A percentile compares a stretch with the other conserved stretches of the same genome.
These are phyloP conservation scores for Tringa solitaria DNA, from an alignment of 2,113 vertebrate genomes.

Conservation along the genomic window DNA sequence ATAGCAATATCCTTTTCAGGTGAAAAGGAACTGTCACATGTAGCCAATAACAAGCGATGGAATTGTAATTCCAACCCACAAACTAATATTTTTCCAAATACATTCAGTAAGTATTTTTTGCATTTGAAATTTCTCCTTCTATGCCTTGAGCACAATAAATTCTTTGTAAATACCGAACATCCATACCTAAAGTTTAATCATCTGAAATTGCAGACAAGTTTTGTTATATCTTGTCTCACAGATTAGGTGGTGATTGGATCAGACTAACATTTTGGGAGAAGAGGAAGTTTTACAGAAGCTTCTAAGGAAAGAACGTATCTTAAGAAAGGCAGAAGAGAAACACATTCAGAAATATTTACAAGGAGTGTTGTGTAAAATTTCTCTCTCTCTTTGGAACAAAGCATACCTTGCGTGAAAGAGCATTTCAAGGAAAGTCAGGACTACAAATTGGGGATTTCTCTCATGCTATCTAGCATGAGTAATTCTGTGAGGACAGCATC, in stretches of 20 bases:
- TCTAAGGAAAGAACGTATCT: not conserved
- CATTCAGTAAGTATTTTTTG: not conserved
- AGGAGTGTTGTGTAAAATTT: not conserved
- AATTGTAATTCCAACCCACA: not conserved
- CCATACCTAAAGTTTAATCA: not conserved
- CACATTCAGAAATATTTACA: not conserved
- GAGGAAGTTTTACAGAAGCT: not conserved
- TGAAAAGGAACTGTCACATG: not conserved
- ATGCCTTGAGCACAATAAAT: not conserved
- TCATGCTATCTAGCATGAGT: not conserved
- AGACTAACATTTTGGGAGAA: not conserved
- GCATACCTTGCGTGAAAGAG: not conserved
- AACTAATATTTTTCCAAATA: not conserved
- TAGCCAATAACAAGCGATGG: not conserved
- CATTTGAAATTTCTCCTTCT: not conserved
- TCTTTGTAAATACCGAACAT: not conserved
- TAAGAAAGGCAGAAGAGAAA: not conserved
- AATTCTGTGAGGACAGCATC: not conserved
- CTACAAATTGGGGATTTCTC: not conserved
- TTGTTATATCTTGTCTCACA: not conserved
- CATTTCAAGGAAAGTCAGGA: not conserved
- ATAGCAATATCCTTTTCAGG: not conserved
- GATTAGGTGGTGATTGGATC: not conserved
- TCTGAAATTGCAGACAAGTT: not conserved
- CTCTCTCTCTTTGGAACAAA: not conserved